Evolutionary conservation across 2,797 vertebrate species (phyloP).

Genomic region (Dromococcyx pavoninus): DNA sequence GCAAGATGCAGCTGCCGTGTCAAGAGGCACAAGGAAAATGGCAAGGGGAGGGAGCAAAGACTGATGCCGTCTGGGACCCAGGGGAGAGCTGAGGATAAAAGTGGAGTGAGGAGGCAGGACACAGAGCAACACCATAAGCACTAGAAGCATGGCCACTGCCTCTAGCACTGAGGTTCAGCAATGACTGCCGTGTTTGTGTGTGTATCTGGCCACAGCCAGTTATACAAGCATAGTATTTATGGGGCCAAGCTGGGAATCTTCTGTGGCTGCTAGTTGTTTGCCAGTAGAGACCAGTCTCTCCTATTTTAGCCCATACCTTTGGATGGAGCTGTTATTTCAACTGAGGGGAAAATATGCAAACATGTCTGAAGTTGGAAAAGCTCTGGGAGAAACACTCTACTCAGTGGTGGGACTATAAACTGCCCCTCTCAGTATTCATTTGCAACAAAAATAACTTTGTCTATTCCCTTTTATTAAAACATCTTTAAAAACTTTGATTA

Average conservation of each 20-base stretch:
- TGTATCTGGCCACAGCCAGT: neutral
- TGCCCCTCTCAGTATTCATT: neutral
- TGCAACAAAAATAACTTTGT: neutral
- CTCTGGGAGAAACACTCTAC: neutral
- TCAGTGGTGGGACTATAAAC: neutral
- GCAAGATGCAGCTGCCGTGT: neutral
- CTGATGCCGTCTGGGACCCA: neutral
- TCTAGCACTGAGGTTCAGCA: neutral
- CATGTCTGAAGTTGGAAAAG: neutral
- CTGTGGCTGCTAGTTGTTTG: neutral
- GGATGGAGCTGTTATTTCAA: conserved; percentile 30
- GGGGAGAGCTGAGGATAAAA: neutral
- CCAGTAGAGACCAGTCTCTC: neutral
- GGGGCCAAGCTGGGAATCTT: neutral
- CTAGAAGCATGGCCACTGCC: neutral
- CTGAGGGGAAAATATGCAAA: neutral
- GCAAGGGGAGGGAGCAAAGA: neutral
- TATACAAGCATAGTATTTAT: neutral
- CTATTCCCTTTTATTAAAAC: neutral
- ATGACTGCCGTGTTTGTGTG: neutral
- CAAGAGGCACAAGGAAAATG: neutral
- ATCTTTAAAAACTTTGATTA: neutral
- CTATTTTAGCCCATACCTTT: conserved; percentile 31
- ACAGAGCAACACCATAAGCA: neutral
- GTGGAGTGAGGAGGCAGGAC: neutral